Percentiles rank a stretch among this genome's conserved stretches.
These are phyloP conservation scores for Paragorgia papillata DNA, from an alignment of 92 coral and sea anemone genomes.

Conservation along the genomic window DNA sequence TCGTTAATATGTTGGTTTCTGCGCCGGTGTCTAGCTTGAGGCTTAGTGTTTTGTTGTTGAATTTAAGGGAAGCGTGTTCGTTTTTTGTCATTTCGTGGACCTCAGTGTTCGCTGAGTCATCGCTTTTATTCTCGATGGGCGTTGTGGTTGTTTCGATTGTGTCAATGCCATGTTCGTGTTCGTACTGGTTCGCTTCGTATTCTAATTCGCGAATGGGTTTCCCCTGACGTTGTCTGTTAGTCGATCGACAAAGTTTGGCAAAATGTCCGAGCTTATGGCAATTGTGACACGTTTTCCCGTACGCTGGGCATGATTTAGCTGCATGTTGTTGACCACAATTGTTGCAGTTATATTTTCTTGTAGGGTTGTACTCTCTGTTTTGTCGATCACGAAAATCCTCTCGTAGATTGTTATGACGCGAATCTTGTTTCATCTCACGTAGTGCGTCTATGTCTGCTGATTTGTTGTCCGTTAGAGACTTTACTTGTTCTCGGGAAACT, in stretches of 20 bases:
- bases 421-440: too few species aligned
- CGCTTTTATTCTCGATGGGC: too few species aligned
- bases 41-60: slow-evolving; percentile 22
- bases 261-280: slow-evolving; percentile 11
- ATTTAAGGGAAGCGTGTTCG: slow-evolving; percentile 34
- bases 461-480: neutral
- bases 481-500: slow-evolving; percentile 40
- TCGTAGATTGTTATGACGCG: neutral
- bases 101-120: neutral
- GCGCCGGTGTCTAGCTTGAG: slow-evolving; percentile 51
- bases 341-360: slow-evolving; percentile 8
- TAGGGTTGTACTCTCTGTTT: neutral
- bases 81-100: too few species aligned
- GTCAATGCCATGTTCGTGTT: too few species aligned
- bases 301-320: slow-evolving; percentile 17
- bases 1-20: slow-evolving; percentile 43
- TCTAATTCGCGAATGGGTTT: neutral
- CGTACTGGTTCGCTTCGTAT: slow-evolving; percentile 16
- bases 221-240: too few species aligned
- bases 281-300: neutral
- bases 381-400: neutral
- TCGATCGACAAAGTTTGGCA: slow-evolving; percentile 19
- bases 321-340: slow-evolving; percentile 30
- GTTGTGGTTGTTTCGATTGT: too few species aligned
- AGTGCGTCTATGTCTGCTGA: neutral